Evolutionary conservation across 2,113 vertebrate genomes (phyloP), one percentile per base, ranked within the genome.

Genomic region (Callithrix jacchus): DNA sequence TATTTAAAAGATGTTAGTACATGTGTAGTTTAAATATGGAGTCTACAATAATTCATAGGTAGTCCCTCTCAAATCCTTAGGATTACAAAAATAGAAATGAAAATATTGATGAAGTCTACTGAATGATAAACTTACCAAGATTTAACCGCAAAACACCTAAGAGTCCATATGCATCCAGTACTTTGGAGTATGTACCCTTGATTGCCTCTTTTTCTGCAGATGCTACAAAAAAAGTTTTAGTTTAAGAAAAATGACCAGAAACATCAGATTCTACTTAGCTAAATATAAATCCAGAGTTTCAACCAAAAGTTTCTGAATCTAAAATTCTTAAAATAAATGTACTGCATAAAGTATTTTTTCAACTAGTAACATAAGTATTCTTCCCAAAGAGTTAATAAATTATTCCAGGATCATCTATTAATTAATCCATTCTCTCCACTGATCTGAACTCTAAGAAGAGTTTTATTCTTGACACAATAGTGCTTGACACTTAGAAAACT

Each of bases 191-290:
- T 2, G 98, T 98, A 82, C 97, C 98, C 98, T 99, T 99, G 97
- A 99, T 99, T 73, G 99, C 99, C 52, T 99, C 99, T 96, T 99
- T 99, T 98, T 99, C 99, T 89, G 99, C 99, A 86, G 99, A 98
- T 93, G 98, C 98, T 99, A 89, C 56, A 5, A 92, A 96, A 96
- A 97, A 86, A 1, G 0, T 18, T 71, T 88, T 40, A 52, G 61
- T 74, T 66, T 90, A 88, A 91, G 88, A 96, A 87, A 95, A 94
- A 92, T 20, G 6, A 90, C 54, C 20, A 13, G 61, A 94, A 61
- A 96, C 40, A 94, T 80, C 27, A 91, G 37, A 23, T 83, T 84
- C 30, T 30, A 88, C 56, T 85, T 93, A 74, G n/a, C 52, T 83
- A 64, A 64, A 30, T 64, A 58, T 77, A 73, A 96, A 76, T 45